These are phyloP conservation scores for Sisyra terminalis DNA, from an alignment of 2,888 invertebrate genomes.

Conservation along the genomic window DNA sequence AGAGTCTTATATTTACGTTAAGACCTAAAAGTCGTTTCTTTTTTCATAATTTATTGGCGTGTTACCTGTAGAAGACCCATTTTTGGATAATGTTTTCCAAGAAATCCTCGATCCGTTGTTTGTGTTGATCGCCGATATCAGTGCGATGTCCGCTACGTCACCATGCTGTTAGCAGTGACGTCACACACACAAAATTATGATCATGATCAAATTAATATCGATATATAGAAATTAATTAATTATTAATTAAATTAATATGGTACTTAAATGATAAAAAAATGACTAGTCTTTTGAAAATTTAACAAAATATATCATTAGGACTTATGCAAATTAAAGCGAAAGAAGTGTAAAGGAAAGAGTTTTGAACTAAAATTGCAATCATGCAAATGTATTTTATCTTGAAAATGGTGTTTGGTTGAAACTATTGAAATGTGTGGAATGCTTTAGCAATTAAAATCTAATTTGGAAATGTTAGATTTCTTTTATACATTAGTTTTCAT, in stretches of 20 bases:
- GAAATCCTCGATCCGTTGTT: neutral
- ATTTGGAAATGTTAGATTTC: neutral
- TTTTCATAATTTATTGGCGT: neutral
- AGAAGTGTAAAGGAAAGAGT: too few relatives aligned
- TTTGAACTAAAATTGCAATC: too few relatives aligned
- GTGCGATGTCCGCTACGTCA: conserved; percentile 1
- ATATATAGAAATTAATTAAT: neutral
- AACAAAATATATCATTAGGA: neutral
- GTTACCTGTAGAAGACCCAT: conserved; percentile 1
- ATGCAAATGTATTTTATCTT: too few relatives aligned
- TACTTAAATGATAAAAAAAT: conserved; percentile 1
- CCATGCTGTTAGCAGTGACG: conserved; percentile 3
- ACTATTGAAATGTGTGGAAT: too few relatives aligned
- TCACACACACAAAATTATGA: conserved; percentile 3
- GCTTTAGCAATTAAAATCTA: too few relatives aligned
- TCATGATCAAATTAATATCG: neutral
- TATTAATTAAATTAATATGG: conserved; percentile 7
- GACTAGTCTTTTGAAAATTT: conserved; percentile 4
- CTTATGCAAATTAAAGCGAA: too few relatives aligned
- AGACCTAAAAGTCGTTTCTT: neutral
- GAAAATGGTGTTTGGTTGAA: too few relatives aligned
- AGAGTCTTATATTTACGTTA: neutral
- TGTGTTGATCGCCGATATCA: neutral
- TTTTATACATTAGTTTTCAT: neutral
- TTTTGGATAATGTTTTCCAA: conserved; percentile 3